Evolutionary conservation across 1,140 invertebrate species (phyloP), one percentile per base, ranked within the genome.

Genomic region (Pseudomyrmex dendroicus): DNA sequence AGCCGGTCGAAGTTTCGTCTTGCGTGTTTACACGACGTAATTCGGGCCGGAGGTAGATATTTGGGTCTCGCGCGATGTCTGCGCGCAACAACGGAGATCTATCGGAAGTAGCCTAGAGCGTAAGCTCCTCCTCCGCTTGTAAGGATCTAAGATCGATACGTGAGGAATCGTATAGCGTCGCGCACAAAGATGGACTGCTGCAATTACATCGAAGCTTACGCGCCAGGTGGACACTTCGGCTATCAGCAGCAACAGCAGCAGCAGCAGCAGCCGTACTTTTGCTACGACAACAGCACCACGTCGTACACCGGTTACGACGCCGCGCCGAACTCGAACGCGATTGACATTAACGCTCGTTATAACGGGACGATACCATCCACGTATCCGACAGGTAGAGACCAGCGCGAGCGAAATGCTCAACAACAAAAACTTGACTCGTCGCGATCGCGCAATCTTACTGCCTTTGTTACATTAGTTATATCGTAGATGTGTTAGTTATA

Each of bases 161-260:
- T 17, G 12, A 74, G 9, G 7, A 48, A 46, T 52, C 70, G 84
- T 54, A 78, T 61, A 74, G 82, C 50, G 44, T 70, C 66, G 56
- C 52, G 74, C 46, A 82, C 57, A 64, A 86, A 89, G 46, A 95
- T 95, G 95, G 93, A 95, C 92, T 95, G 95, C 89, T 95, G 95
- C 90, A 95, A 95, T 82, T 95, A 95, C 89, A 91, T 95, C 88
- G 94, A 94, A 84, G 92, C 94, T 17, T 95, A 95, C 84, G 88
- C 94, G 64, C 91, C 89, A 62, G 90, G 89, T 74, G 91, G 91
- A 57, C 94, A 95, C 85, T 95, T 94, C 90, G 35, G 35, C 35
- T 35, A 35, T 35, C 35, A 35, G 35, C 35, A 35, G 35, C 94
- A 95, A 80, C 92, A 92, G 82, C 91, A 92, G 61, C 86, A 87